A percentile compares a stretch with the other conserved stretches of the same genome.
Conservation (phyloP, 2,113 vertebrate genomes). For the Microcebus jonahi region DNA sequence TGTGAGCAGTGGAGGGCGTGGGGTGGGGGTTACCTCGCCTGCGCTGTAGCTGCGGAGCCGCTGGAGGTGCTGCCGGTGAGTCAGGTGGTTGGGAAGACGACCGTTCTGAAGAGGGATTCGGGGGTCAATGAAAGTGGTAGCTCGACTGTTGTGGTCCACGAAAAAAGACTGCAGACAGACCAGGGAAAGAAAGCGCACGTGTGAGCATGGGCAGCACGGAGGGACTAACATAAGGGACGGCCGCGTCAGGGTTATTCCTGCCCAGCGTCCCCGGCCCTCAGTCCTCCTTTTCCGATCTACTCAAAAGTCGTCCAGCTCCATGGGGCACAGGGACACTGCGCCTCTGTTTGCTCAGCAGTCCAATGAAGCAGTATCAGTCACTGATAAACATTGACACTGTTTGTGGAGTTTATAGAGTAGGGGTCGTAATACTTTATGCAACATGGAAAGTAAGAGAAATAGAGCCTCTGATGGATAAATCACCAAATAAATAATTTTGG, state of each 20-base stretch:
- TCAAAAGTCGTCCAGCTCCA: background rate
- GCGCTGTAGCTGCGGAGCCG: constrained; percentile 98
- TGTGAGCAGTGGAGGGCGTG: background rate
- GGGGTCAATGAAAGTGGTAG: constrained; percentile 98
- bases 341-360: background rate
- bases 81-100: constrained; percentile 93
- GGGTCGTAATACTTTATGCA: background rate
- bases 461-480: background rate
- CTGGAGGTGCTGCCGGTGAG: constrained; percentile 97
- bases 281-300: background rate
- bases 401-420: background rate
- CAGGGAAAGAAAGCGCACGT: background rate
- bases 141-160: constrained; percentile 98
- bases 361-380: background rate
- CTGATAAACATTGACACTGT: background rate
- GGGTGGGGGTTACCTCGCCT: constrained; percentile 90
- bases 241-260: background rate
- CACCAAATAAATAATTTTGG: background rate
- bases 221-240: rapidly evolving
- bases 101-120: constrained; percentile 97
- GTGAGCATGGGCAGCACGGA: background rate
- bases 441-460: background rate
- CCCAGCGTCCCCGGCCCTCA: too few species aligned
- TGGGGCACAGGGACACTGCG: background rate
- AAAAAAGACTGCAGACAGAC: constrained; percentile 93